Evolutionary conservation across 1,140 invertebrate genomes (phyloP).

Genomic region (Aphaenogaster rudis): DNA sequence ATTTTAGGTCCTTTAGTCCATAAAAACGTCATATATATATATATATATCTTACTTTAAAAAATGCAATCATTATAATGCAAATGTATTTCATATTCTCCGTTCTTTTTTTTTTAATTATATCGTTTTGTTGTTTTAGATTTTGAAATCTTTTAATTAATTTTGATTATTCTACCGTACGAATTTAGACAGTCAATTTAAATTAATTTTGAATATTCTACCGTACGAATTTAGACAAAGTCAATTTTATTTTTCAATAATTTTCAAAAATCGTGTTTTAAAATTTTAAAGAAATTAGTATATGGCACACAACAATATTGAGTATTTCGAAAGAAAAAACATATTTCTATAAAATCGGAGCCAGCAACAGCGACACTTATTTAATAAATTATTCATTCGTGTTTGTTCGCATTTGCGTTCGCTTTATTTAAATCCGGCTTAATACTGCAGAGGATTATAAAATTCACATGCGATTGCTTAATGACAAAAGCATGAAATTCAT

Average conservation of each 20-base stretch:
- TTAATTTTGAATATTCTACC: not conserved
- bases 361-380: not conserved
- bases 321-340: not conserved
- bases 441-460: not conserved
- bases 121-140: not conserved
- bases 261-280: not conserved
- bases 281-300: not conserved
- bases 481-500: not conserved
- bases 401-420: not conserved
- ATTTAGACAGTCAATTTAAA: not conserved
- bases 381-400: not conserved
- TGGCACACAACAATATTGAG: not conserved
- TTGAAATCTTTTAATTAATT: not conserved
- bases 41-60: not conserved
- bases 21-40: not conserved
- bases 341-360: not conserved
- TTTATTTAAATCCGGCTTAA: not conserved
- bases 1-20: not conserved
- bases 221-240: not conserved
- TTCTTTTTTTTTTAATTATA: not conserved
- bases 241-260: not conserved
- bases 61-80: not conserved
- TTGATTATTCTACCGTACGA: not conserved
- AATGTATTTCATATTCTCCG: not conserved
- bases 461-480: not conserved